These are phyloP conservation scores for Zootoca vivipara DNA, from an alignment of 2,113 vertebrate species.

Conservation along the genomic window DNA sequence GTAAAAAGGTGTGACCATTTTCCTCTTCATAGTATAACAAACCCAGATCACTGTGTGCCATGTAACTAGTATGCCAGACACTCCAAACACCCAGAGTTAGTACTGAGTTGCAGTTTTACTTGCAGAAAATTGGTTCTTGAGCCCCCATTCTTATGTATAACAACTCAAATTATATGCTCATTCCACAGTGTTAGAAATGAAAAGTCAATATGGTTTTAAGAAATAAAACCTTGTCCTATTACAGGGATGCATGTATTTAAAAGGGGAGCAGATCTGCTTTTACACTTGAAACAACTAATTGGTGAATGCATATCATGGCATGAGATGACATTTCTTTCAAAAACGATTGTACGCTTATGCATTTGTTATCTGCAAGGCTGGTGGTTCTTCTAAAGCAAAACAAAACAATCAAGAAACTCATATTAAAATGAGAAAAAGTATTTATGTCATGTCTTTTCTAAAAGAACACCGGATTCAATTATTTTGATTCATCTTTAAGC, in stretches of 20 bases:
- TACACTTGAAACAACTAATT: too few relatives aligned
- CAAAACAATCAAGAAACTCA: background rate
- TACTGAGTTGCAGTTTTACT: too few relatives aligned
- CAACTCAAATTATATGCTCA: background rate
- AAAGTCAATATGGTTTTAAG: background rate
- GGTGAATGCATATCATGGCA: too few relatives aligned
- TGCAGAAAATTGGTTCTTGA: too few relatives aligned
- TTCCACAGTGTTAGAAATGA: background rate
- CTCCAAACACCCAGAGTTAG: too few relatives aligned
- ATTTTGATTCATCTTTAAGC: conserved; percentile 54
- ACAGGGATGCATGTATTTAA: too few relatives aligned
- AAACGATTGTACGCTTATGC: background rate
- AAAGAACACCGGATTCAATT: conserved; percentile 30
- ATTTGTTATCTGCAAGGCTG: background rate
- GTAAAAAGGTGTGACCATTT: background rate
- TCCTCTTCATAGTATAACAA: background rate
- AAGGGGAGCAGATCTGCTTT: too few relatives aligned
- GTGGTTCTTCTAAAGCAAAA: background rate
- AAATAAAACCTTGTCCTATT: background rate
- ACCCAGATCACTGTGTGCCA: background rate
- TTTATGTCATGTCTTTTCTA: conserved; percentile 35
- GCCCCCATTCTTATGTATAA: background rate
- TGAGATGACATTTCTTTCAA: too few relatives aligned
- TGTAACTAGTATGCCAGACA: too few relatives aligned
- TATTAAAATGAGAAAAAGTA: background rate